Evolutionary conservation across 1,140 invertebrate species (phyloP).

Genomic region (Drosophila persimilis): DNA sequence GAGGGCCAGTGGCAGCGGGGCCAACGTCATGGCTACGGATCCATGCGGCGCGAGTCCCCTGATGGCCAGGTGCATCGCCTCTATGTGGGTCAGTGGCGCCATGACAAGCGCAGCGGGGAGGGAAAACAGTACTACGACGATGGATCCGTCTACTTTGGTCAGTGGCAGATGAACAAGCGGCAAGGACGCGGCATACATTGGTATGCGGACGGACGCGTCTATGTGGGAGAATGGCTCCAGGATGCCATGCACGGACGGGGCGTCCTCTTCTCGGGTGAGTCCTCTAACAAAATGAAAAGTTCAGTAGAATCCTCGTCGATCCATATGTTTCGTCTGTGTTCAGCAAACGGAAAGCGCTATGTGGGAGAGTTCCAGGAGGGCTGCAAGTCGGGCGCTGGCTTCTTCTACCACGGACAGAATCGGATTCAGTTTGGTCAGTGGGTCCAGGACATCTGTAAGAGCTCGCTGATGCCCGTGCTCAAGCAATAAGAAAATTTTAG

Average conservation of each 20-base stretch:
- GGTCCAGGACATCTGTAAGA: constrained; percentile 57
- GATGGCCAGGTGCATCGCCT: constrained; percentile 39
- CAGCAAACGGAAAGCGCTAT: constrained; percentile 85
- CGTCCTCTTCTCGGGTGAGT: constrained; percentile 77
- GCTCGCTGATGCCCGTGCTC: constrained; percentile 42
- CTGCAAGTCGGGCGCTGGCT: constrained; percentile 85
- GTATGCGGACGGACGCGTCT: constrained; percentile 84
- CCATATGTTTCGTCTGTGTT: background rate
- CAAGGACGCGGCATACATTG: constrained; percentile 86
- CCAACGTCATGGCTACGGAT: constrained; percentile 84
- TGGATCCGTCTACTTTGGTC: constrained; percentile 68
- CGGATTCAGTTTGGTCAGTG: constrained; percentile 85
- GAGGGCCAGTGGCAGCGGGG: constrained; percentile 85
- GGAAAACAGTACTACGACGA: constrained; percentile 72
- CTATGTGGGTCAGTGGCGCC: constrained; percentile 84
- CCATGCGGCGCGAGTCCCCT: constrained; percentile 36
- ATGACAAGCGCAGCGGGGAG: constrained; percentile 83
- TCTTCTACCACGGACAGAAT: constrained; percentile 85
- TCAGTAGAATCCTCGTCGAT: background rate
- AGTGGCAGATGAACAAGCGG: constrained; percentile 84
- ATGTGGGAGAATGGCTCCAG: constrained; percentile 83
- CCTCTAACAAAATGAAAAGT: too few species aligned
- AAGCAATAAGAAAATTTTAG: too few species aligned
- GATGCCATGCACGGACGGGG: constrained; percentile 82
- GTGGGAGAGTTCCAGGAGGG: constrained; percentile 85